phyloP scores from a whole-genome alignment of 2,797 vertebrate genomes.

The Neostethus bicornis region DNA sequence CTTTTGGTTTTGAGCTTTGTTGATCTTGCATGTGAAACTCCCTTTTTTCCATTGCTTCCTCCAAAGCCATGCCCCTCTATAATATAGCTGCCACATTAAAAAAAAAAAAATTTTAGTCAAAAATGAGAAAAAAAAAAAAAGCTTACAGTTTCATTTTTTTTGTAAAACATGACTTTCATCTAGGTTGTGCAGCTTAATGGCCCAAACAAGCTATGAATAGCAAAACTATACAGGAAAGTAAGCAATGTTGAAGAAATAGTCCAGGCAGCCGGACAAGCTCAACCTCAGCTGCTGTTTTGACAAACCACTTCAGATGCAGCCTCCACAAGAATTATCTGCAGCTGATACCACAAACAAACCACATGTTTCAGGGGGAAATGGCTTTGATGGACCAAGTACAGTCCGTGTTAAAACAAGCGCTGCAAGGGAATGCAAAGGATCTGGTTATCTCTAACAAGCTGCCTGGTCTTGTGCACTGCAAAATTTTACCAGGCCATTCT shows the following conservation, averaged over 20 bases:
- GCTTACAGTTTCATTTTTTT: constrained; percentile 17
- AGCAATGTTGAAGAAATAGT: not conserved
- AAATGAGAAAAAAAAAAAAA: constrained; percentile 27
- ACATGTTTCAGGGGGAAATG: constrained; percentile 34
- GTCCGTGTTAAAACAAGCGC: constrained; percentile 51
- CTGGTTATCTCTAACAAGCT: constrained; percentile 55
- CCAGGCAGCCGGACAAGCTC: constrained; percentile 15
- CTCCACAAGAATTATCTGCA: constrained; percentile 41
- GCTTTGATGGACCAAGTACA: constrained; percentile 18
- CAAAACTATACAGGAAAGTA: constrained; percentile 2
- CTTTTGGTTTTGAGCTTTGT: constrained; percentile 51
- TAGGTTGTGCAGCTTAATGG: constrained; percentile 1
- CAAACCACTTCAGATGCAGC: constrained; percentile 36
- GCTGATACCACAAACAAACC: constrained; percentile 36
- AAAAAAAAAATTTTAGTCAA: constrained; percentile 27
- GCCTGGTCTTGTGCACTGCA: constrained; percentile 23
- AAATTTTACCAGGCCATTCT: constrained; percentile 39
- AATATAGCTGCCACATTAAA: constrained; percentile 50
- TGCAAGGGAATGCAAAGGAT: constrained; percentile 65
- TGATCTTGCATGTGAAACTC: constrained; percentile 45
- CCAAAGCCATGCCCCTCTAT: constrained; percentile 39
- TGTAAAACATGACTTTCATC: constrained; percentile 5
- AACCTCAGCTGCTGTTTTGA: constrained; percentile 26
- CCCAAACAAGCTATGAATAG: constrained; percentile 5
- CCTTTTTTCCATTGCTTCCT: constrained; percentile 53